phyloP scores from a whole-genome alignment of 2,113 vertebrate species.

The Pachycephala philippinensis region DNA sequence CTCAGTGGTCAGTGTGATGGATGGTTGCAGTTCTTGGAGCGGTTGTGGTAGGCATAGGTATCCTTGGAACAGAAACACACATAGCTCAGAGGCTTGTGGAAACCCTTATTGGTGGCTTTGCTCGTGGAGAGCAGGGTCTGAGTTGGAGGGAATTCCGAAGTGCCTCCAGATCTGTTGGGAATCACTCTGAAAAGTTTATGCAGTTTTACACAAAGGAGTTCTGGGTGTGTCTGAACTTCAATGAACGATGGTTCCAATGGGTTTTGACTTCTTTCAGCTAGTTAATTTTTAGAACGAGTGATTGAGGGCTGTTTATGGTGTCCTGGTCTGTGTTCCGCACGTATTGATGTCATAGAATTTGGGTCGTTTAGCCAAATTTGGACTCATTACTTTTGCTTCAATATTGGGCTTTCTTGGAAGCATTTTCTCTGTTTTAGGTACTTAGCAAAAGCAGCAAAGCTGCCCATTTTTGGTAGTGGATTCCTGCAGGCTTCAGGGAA shows the following conservation, averaged over 20 bases:
- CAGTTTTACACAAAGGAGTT: neutral
- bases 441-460: neutral
- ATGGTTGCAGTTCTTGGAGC: neutral
- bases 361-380: neutral
- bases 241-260: accelerated
- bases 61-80: neutral
- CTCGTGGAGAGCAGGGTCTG: neutral
- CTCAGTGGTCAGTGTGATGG: neutral
- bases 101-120: neutral
- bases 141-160: neutral
- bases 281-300: neutral
- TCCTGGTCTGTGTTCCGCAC: neutral
- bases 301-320: neutral
- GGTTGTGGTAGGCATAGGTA: neutral
- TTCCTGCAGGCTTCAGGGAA: neutral
- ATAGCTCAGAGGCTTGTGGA: neutral
- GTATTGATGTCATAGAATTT: neutral
- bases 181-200: neutral
- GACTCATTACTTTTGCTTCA: neutral
- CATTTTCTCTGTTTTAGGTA: neutral
- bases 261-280: neutral
- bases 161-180: neutral
- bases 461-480: neutral
- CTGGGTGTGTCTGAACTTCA: neutral
- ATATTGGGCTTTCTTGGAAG: neutral